Percentiles rank a stretch among this genome's conserved stretches.
Conservation (phyloP, 2,888 invertebrate genomes). For the Nymphalis urticae region DNA sequence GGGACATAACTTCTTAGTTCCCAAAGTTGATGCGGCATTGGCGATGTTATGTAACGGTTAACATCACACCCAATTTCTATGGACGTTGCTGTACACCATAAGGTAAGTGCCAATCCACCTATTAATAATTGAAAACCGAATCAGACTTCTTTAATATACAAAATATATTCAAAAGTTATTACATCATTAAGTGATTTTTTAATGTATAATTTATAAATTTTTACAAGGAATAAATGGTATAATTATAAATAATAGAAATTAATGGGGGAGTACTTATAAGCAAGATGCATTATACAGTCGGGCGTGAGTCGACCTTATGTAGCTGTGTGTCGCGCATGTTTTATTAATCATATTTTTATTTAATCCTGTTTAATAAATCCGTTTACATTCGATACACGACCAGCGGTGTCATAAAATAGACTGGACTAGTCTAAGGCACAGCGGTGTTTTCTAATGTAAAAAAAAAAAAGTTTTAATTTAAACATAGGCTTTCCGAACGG, state of each 20-base stretch:
- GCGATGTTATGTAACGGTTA: too few species aligned
- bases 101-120: too few species aligned
- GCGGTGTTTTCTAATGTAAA: neutral
- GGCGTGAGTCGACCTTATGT: conserved; percentile 27
- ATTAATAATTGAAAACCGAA: too few species aligned
- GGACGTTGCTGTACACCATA: too few species aligned
- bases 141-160: too few species aligned
- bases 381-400: conserved; percentile 38
- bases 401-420: conserved; percentile 28
- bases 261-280: neutral
- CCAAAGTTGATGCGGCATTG: too few species aligned
- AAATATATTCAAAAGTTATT: neutral
- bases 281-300: neutral
- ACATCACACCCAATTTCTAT: too few species aligned
- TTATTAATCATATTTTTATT: conserved; percentile 43
- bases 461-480: too few species aligned
- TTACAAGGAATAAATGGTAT: neutral
- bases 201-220: neutral
- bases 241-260: conserved; percentile 5
- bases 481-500: too few species aligned
- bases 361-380: conserved; percentile 34
- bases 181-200: neutral
- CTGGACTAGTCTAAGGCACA: conserved; percentile 25
- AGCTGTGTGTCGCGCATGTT: conserved; percentile 35
- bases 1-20: too few species aligned